These are phyloP conservation scores for Congeria kusceri DNA, from an alignment of 2,888 invertebrate species.

Conservation along the genomic window DNA sequence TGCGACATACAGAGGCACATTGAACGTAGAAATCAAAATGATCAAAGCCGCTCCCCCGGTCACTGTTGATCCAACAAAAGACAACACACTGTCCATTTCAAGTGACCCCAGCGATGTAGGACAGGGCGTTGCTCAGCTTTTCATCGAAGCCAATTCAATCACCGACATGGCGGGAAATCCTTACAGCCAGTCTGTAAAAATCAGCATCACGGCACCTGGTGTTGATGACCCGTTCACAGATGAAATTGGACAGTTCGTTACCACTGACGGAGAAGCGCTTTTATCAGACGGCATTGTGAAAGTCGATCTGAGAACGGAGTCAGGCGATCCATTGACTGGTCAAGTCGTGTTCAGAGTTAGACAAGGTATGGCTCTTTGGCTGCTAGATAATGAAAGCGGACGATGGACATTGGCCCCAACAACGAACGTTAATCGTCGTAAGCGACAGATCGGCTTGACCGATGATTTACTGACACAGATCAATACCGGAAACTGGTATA, in stretches of 20 bases:
- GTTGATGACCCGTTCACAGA: constrained; percentile 10
- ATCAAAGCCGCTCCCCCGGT: constrained; percentile 26
- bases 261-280: not conserved
- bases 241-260: constrained; percentile 27
- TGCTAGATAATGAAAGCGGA: not conserved
- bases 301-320: constrained; percentile 3
- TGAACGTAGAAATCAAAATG: constrained; percentile 17
- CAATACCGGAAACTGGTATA: constrained; percentile 13
- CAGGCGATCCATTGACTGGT: not conserved
- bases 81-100: constrained; percentile 10
- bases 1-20: constrained; percentile 18
- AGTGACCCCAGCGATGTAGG: not conserved
- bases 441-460: not conserved
- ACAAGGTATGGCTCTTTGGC: constrained; percentile 28
- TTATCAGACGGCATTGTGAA: constrained; percentile 31
- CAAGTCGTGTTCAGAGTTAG: constrained; percentile 9
- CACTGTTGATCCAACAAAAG: constrained; percentile 4
- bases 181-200: constrained; percentile 4
- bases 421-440: not conserved
- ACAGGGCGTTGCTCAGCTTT: constrained; percentile 9
- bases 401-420: constrained; percentile 8
- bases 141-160: constrained; percentile 28
- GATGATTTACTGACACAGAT: constrained; percentile 1
- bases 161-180: not conserved
- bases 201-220: constrained; percentile 16